These are phyloP conservation scores for Drosophila parabipectinata DNA, from an alignment of 1,140 invertebrate species.

Conservation along the genomic window DNA sequence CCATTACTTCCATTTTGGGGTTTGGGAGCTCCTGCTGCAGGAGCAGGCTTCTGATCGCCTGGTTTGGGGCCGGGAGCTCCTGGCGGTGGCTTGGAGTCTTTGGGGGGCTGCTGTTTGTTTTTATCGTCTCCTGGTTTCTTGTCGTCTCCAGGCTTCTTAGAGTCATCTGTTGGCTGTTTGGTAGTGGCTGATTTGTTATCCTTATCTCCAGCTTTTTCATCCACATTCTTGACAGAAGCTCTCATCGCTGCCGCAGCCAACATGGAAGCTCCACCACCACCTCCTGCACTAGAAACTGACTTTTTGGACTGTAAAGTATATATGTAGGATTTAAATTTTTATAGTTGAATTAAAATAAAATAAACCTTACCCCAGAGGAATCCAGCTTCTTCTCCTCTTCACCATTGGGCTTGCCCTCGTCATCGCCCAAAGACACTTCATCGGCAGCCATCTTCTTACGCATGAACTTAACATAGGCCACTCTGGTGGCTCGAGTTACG, in stretches of 20 bases:
- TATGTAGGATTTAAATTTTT: background rate
- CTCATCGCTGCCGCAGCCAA: conserved; percentile 58
- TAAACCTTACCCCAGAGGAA: conserved; percentile 34
- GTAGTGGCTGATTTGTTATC: conserved; percentile 18
- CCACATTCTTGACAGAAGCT: conserved; percentile 69
- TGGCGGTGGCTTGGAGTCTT: conserved; percentile 31
- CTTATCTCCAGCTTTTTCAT: conserved; percentile 37
- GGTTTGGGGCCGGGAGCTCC: conserved; percentile 33
- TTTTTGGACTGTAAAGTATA: conserved; percentile 52
- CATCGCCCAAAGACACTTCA: conserved; percentile 65
- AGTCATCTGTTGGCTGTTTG: conserved; percentile 45
- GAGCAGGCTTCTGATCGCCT: conserved; percentile 48
- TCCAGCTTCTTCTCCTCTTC: conserved; percentile 50
- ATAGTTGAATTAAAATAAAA: background rate
- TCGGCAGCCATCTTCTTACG: conserved; percentile 85
- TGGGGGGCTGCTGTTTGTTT: conserved; percentile 12
- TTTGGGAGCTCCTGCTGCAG: conserved; percentile 43
- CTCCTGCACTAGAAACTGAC: background rate
- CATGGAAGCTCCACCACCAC: conserved; percentile 37
- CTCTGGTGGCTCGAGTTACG: conserved; percentile 89
- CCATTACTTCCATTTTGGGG: conserved; percentile 36
- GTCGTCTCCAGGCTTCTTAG: conserved; percentile 36
- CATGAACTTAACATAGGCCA: conserved; percentile 95
- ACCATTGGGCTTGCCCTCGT: conserved; percentile 17
- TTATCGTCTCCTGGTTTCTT: conserved; percentile 51